These are phyloP conservation scores for Drosophila lutescens DNA, from an alignment of 2,888 invertebrate species.

Conservation along the genomic window DNA sequence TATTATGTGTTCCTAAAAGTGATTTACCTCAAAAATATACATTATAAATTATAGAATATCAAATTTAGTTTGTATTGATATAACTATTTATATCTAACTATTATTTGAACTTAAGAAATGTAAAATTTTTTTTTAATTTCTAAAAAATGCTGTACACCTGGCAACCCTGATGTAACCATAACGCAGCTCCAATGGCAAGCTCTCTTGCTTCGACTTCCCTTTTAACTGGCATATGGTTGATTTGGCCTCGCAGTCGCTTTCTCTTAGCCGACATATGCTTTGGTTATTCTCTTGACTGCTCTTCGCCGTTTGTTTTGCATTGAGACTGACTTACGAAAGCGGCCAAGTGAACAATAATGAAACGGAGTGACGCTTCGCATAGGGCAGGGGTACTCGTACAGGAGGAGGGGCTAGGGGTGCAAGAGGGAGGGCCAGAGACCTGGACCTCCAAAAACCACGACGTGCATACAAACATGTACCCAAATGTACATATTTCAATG, in stretches of 20 bases:
- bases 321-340: slow-evolving; percentile 68
- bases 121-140: not conserved
- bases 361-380: slow-evolving; percentile 25
- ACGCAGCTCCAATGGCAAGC: slow-evolving; percentile 11
- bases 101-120: too few species aligned
- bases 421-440: slow-evolving; percentile 12
- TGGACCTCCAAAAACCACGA: slow-evolving; percentile 58
- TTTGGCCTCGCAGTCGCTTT: slow-evolving; percentile 13
- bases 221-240: slow-evolving; percentile 19
- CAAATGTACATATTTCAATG: slow-evolving; percentile 55
- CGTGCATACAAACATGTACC: slow-evolving; percentile 22
- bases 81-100: too few species aligned
- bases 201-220: slow-evolving; percentile 18
- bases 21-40: too few species aligned
- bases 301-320: slow-evolving; percentile 40
- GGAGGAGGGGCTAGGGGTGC: not conserved
- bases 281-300: slow-evolving; percentile 3
- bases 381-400: slow-evolving; percentile 2
- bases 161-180: slow-evolving; percentile 12
- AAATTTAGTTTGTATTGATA: not conserved
- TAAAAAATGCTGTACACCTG: not conserved
- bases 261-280: slow-evolving; percentile 58
- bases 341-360: slow-evolving; percentile 62
- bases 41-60: not conserved
- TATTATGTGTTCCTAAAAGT: too few species aligned